Conservation (phyloP, 2,113 vertebrate species). For the Haemorhous mexicanus region DNA sequence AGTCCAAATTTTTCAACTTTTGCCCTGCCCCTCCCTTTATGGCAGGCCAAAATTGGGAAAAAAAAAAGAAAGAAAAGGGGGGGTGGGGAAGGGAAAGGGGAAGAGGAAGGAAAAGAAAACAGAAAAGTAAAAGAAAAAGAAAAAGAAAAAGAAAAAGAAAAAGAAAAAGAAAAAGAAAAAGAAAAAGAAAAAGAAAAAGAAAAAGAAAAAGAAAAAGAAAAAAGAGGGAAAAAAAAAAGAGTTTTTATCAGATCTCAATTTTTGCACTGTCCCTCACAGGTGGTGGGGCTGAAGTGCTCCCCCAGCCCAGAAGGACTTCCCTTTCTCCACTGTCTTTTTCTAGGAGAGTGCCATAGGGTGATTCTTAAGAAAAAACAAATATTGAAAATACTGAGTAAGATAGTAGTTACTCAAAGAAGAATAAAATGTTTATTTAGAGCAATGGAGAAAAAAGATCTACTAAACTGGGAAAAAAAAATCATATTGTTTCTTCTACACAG, state of each 20-base stretch:
- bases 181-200: accelerated
- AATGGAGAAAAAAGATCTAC: background rate
- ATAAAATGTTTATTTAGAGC: background rate
- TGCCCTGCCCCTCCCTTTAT: background rate
- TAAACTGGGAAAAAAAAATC: background rate
- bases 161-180: background rate
- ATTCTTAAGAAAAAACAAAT: background rate
- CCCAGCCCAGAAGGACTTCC: background rate
- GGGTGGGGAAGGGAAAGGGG: no score
- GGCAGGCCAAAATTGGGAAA: background rate
- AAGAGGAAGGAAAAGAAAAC: no score
- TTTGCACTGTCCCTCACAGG: background rate
- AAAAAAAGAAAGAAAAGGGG: accelerated
- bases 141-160: no score
- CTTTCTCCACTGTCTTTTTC: background rate
- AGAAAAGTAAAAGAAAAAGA: no score
- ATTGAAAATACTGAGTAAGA: background rate
- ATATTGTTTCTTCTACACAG: background rate
- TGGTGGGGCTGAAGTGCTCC: background rate
- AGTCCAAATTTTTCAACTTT: background rate
- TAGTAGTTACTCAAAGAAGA: background rate
- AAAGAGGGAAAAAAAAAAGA: accelerated
- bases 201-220: no score
- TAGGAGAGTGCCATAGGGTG: background rate
- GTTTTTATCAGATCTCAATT: background rate